A percentile compares a stretch with the other conserved stretches of the same genome.
Evolutionary conservation across 2,888 invertebrate species (phyloP).

Genomic region (Chymomyza amoena): DNA sequence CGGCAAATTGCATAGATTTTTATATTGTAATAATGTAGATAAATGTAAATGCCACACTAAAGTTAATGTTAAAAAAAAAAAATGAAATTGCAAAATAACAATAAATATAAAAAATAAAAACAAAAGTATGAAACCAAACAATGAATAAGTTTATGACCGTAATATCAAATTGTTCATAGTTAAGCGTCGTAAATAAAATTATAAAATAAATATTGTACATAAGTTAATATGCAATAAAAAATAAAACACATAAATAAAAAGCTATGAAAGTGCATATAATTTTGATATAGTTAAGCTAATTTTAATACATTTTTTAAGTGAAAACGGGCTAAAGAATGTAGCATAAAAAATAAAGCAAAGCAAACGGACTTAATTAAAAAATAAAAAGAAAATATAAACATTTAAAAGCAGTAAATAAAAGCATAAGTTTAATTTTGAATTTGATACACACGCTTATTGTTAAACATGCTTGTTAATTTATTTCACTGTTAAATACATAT

Average conservation of each 20-base stretch:
- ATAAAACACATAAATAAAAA: slow-evolving; percentile 30
- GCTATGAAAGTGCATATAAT: slow-evolving; percentile 35
- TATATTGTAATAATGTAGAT: slow-evolving; percentile 42
- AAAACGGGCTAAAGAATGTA: slow-evolving; percentile 23
- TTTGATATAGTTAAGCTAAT: slow-evolving; percentile 61
- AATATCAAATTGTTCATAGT: slow-evolving; percentile 72
- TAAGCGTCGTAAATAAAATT: slow-evolving; percentile 46
- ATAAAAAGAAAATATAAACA: slow-evolving; percentile 14
- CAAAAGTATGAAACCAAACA: slow-evolving; percentile 7
- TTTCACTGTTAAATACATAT: slow-evolving; percentile 55
- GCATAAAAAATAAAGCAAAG: slow-evolving; percentile 28
- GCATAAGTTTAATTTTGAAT: slow-evolving; percentile 49
- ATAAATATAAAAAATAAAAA: slow-evolving; percentile 6
- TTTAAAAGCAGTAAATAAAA: slow-evolving; percentile 22
- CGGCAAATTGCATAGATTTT: slow-evolving; percentile 42
- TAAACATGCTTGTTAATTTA: slow-evolving; percentile 61
- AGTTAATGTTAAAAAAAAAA: slow-evolving; percentile 4
- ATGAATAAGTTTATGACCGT: slow-evolving; percentile 7
- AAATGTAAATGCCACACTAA: slow-evolving; percentile 45
- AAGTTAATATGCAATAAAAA: slow-evolving; percentile 44
- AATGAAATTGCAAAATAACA: slow-evolving; percentile 9
- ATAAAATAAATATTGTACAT: slow-evolving; percentile 48
- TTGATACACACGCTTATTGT: slow-evolving; percentile 62
- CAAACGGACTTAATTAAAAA: slow-evolving; percentile 27
- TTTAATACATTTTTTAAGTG: slow-evolving; percentile 43